These are phyloP conservation scores for Papilio polytes DNA, from an alignment of 1,140 invertebrate genomes.

Conservation along the genomic window DNA sequence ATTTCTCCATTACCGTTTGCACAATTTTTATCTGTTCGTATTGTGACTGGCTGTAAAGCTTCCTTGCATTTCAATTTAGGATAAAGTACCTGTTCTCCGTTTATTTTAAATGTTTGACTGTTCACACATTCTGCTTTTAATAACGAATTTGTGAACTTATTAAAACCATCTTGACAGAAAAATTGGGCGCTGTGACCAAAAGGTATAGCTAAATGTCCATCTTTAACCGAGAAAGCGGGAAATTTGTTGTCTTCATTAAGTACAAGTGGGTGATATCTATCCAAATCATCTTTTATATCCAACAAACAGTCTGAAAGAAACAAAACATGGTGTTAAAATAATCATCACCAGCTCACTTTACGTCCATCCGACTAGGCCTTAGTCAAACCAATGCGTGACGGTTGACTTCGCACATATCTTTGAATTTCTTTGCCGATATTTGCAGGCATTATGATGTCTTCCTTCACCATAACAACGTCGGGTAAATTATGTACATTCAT, in stretches of 20 bases:
- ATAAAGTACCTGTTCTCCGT: not conserved
- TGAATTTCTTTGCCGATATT: too few relatives aligned
- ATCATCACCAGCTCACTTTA: too few relatives aligned
- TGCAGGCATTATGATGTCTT: too few relatives aligned
- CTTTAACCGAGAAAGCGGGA: not conserved
- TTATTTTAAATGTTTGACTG: constrained; percentile 22
- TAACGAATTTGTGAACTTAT: not conserved
- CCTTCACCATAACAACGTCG: too few relatives aligned
- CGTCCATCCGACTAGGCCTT: too few relatives aligned
- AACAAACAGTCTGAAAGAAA: constrained; percentile 30
- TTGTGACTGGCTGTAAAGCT: not conserved
- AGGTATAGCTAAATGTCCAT: constrained; percentile 32
- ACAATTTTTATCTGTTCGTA: not conserved
- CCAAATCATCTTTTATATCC: constrained; percentile 6
- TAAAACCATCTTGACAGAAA: constrained; percentile 10
- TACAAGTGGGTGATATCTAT: constrained; percentile 24
- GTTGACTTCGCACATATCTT: too few relatives aligned
- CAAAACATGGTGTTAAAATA: not conserved
- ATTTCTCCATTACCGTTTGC: not conserved
- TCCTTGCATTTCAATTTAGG: constrained; percentile 25
- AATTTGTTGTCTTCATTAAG: not conserved
- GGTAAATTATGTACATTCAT: too few relatives aligned
- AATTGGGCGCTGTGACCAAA: not conserved
- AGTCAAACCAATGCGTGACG: too few relatives aligned
- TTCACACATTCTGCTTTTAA: not conserved